Percentiles rank a stretch among this genome's conserved stretches.
Evolutionary conservation across 1,140 invertebrate species (phyloP).

Genomic region (Gonioctena quinquepunctata): DNA sequence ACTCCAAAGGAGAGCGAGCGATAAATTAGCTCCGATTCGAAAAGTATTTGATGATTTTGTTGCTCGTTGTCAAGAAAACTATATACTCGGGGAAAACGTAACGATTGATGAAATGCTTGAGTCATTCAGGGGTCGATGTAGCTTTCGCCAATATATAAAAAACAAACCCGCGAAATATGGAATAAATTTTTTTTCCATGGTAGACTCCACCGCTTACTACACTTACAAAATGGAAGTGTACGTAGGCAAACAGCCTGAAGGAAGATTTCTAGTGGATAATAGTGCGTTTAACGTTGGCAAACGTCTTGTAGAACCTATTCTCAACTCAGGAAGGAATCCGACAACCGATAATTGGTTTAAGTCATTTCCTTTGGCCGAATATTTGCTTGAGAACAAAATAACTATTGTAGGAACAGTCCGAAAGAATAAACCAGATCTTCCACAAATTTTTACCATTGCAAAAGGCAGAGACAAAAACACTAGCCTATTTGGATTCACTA

Average conservation of each 20-base stretch:
- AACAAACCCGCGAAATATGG: conserved; percentile 20
- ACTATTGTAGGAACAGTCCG: conserved; percentile 48
- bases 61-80: neutral
- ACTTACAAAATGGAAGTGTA: conserved; percentile 14
- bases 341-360: conserved; percentile 17
- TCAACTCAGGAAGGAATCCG: neutral
- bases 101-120: conserved; percentile 19
- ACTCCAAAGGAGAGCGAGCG: neutral
- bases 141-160: conserved; percentile 19
- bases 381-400: conserved; percentile 42
- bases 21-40: conserved; percentile 13
- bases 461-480: conserved; percentile 28
- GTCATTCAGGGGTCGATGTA: conserved; percentile 14
- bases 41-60: conserved; percentile 21
- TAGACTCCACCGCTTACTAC: conserved; percentile 2
- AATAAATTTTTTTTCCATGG: conserved; percentile 11
- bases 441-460: conserved; percentile 26
- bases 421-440: conserved; percentile 51
- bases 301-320: neutral
- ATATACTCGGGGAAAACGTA: neutral
- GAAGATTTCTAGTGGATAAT: neutral
- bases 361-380: conserved; percentile 40
- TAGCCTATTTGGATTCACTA: conserved; percentile 36
- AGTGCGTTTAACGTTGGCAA: neutral
- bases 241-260: conserved; percentile 7